phyloP scores from a whole-genome alignment of 2,113 vertebrate species.

The Seriola quinqueradiata region DNA sequence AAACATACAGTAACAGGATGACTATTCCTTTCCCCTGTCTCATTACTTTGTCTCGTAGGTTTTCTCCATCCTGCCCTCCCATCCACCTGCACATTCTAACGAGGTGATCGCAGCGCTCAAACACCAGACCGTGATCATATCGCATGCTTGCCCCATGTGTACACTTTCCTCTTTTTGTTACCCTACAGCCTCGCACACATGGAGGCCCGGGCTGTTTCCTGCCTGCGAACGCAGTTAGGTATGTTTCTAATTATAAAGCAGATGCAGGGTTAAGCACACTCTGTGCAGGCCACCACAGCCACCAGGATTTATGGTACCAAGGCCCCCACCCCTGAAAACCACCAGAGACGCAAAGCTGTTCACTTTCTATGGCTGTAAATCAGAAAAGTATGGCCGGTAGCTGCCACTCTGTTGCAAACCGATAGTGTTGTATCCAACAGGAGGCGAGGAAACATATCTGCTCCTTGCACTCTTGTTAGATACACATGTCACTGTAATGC shows the following conservation, averaged over 20 bases:
- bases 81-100: constrained; percentile 82
- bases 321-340: constrained; percentile 35
- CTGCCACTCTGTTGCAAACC: constrained; percentile 34
- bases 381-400: constrained; percentile 42
- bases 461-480: constrained; percentile 17
- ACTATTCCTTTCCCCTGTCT: constrained; percentile 45
- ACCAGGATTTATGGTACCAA: constrained; percentile 68
- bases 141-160: constrained; percentile 74
- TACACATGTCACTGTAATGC: constrained; percentile 9
- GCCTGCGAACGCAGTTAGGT: constrained; percentile 52
- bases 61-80: constrained; percentile 55
- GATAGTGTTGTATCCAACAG: constrained; percentile 25
- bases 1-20: constrained; percentile 40
- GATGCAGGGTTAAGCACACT: constrained; percentile 66
- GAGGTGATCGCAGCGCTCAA: constrained; percentile 64
- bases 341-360: constrained; percentile 48
- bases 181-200: constrained; percentile 31
- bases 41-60: constrained; percentile 40
- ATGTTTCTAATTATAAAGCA: constrained; percentile 85
- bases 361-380: constrained; percentile 55
- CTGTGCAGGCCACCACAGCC: constrained; percentile 58
- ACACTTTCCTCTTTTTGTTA: constrained; percentile 86
- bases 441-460: constrained; percentile 31
- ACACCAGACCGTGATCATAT: constrained; percentile 69
- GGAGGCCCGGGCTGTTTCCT: constrained; percentile 76